Evolutionary conservation across 53 echinoderm and acorn worm genomes (phyloP).

Genomic region (Echinometra lucunter): DNA sequence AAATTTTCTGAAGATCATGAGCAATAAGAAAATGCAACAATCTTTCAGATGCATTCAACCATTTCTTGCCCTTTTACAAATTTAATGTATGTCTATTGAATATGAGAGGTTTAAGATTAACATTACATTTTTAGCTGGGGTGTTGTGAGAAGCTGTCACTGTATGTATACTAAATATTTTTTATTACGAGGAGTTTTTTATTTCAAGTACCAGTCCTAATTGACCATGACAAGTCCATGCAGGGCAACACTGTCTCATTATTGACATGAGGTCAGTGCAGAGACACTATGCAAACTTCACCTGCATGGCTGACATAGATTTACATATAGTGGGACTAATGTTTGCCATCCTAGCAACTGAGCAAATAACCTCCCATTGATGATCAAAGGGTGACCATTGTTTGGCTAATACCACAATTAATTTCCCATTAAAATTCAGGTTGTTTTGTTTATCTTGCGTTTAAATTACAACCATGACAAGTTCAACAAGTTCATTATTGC

Average conservation of each 20-base stretch:
- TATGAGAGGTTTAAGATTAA: neutral
- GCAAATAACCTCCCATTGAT: slow-evolving; percentile 21
- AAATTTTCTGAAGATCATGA: no score
- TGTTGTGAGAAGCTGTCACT: neutral
- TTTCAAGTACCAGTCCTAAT: neutral
- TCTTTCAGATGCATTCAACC: neutral
- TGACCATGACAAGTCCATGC: slow-evolving; percentile 33
- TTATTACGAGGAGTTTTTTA: neutral
- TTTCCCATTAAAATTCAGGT: slow-evolving; percentile 48
- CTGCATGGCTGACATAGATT: slow-evolving; percentile 34
- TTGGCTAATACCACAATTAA: slow-evolving; percentile 59
- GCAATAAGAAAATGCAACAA: no score
- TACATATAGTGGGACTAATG: slow-evolving; percentile 60
- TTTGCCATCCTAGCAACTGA: neutral
- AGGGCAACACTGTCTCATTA: neutral
- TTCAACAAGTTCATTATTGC: slow-evolving; percentile 11
- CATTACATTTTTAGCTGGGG: neutral
- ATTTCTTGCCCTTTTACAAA: neutral
- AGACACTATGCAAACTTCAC: slow-evolving; percentile 47
- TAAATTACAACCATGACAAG: slow-evolving; percentile 35
- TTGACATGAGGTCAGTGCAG: slow-evolving; percentile 37
- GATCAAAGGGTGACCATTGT: slow-evolving; percentile 56
- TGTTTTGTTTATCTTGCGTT: slow-evolving; percentile 52
- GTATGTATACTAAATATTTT: neutral
- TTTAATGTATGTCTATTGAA: neutral